These are phyloP conservation scores for Emydura subglobosa DNA, from an alignment of 2,113 vertebrate genomes.

Conservation along the genomic window DNA sequence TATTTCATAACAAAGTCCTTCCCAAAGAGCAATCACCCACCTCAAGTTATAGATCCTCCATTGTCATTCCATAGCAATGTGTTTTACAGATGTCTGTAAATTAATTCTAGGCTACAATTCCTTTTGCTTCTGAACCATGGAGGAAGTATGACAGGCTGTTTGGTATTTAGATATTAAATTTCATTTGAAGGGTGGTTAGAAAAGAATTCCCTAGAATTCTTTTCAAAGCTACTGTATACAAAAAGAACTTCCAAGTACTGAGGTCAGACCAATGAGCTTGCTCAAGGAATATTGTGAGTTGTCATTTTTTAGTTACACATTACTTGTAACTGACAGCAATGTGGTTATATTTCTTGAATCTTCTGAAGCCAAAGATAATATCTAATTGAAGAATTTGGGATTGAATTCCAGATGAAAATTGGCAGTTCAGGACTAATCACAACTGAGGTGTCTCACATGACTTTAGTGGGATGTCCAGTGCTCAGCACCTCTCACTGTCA, in stretches of 20 bases:
- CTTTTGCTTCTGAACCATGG: constrained; percentile 46
- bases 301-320: not conserved
- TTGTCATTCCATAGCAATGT: constrained; percentile 72
- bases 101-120: constrained; percentile 29
- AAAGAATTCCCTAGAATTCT: constrained; percentile 4
- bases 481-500: not conserved
- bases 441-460: not conserved
- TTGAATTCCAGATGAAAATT: not conserved
- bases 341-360: not conserved
- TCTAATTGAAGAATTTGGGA: not conserved
- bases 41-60: constrained; percentile 60
- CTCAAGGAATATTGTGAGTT: not conserved
- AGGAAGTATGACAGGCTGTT: constrained; percentile 48
- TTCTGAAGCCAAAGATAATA: not conserved
- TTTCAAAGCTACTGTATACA: constrained; percentile 7
- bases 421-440: not conserved
- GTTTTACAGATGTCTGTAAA: constrained; percentile 77
- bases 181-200: constrained; percentile 36
- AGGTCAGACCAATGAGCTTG: not conserved
- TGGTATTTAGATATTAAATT: constrained; percentile 69
- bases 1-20: constrained; percentile 35
- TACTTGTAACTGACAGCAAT: not conserved
- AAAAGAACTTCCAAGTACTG: not conserved
- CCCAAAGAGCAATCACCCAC: constrained; percentile 26
- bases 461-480: not conserved